Base-by-base conservation (phyloP, 1,140 invertebrate genomes). In the Planococcus citri region DNA sequence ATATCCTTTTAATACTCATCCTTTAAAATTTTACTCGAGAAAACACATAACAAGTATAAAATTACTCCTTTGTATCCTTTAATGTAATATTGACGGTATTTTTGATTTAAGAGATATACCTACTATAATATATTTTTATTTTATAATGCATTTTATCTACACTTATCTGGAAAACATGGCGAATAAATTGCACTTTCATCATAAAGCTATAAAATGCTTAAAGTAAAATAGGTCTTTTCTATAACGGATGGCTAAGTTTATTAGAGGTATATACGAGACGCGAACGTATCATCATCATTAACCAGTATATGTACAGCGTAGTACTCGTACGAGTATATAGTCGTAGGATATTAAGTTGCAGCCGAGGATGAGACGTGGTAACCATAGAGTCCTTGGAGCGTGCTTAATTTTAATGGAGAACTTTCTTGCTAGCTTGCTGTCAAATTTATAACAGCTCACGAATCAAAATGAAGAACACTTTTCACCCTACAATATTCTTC, bases 201-300 rank as follows among this genome's bases (percentile, higher is more conserved):
- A 51, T 9, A 20, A 51, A 51, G n/a, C 41, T n/a, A 20, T 51
- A 51, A 51, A 51, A 51, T 14, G 12, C 3, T 51, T 51, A 3
- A 51, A 51, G n/a, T 14, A 14, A 51, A 17, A 51, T 51, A 20
- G n/a, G 41, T 14, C n/a, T 51, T 20, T 51, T 51, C 41, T 51
- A 51, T 20, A 51, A 51, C 41, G 41, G 12, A 17, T 51, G 41
- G 41, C 41, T 51, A 51, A 51, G 41, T 51, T 51, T 51, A 51
- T 51, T 51, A 51, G 41, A 51, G n/a, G 41, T 51, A 51, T 51
- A 51, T n/a, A n/a, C n/a, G n/a, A 17, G 41, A 51, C n/a, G 41
- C 3, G 41, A 51, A 17, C 10, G 10, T 17, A 37, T 37, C 33
- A 51, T 51, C 41, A 51, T 51, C 41, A 51, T 51, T 51, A 51